Percentiles rank a stretch among this genome's conserved stretches.
Evolutionary conservation across 2,888 invertebrate species (phyloP).

Genomic region (Protodeltote pygarga): DNA sequence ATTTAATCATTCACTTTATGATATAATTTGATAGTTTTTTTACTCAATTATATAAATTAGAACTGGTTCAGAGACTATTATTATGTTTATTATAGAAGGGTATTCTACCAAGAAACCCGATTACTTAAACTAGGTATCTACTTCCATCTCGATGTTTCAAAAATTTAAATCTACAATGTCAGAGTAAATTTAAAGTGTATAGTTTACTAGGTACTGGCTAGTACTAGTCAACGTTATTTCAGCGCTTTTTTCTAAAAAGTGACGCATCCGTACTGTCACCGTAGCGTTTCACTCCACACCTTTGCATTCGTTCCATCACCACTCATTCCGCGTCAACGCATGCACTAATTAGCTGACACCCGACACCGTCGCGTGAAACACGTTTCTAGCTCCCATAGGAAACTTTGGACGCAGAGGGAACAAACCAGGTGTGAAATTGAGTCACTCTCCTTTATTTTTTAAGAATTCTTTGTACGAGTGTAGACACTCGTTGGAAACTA

Average conservation of each 20-base stretch:
- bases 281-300: constrained; percentile 67
- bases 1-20: constrained; percentile 45
- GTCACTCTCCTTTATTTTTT: constrained; percentile 60
- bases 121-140: too few species aligned
- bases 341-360: constrained; percentile 82
- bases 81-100: too few species aligned
- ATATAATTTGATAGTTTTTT: constrained; percentile 43
- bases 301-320: constrained; percentile 67
- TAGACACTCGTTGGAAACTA: background rate
- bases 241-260: constrained; percentile 16
- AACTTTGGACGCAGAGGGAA: constrained; percentile 60
- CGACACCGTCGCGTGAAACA: constrained; percentile 63
- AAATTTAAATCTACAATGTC: too few species aligned
- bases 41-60: too few species aligned
- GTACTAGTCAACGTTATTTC: constrained; percentile 10
- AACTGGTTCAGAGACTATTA: too few species aligned
- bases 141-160: too few species aligned
- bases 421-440: constrained; percentile 78
- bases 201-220: background rate
- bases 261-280: constrained; percentile 24
- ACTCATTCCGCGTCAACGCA: constrained; percentile 80
- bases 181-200: too few species aligned
- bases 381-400: constrained; percentile 71
- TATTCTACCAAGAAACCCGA: too few species aligned
- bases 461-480: constrained; percentile 13